These are phyloP conservation scores for Escarpia spicata DNA, from an alignment of 2,888 invertebrate genomes.

Conservation along the genomic window DNA sequence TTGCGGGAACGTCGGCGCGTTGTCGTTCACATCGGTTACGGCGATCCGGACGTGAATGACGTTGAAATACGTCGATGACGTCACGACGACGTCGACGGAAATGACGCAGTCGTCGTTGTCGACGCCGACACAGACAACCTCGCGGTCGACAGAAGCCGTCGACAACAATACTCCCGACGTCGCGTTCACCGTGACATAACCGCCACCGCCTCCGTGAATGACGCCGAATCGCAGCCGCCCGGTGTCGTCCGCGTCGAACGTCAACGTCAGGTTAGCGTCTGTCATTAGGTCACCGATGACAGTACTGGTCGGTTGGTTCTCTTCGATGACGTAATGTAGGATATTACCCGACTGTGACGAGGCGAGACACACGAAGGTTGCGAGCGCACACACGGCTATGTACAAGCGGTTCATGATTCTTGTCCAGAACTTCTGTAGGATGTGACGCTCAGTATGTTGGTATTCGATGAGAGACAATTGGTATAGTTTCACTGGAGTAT, in stretches of 20 bases:
- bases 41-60: neutral
- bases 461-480: neutral
- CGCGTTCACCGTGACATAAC: neutral
- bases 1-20: slow-evolving; percentile 3
- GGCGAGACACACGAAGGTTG: neutral
- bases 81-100: neutral
- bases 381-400: neutral
- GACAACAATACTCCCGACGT: neutral
- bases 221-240: neutral
- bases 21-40: neutral
- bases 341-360: neutral
- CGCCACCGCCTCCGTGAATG: neutral
- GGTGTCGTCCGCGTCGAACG: neutral
- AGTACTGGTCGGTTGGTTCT: neutral
- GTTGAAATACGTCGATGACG: neutral
- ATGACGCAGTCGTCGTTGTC: neutral
- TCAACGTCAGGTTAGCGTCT: neutral
- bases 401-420: neutral
- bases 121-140: neutral
- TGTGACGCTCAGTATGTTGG: neutral
- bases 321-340: neutral
- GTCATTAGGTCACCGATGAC: neutral
- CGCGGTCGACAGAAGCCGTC: neutral
- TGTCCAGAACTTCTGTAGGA: neutral
- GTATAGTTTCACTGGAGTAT: neutral